Percentiles rank a stretch among this genome's conserved stretches.
Conservation (phyloP, 1,140 invertebrate genomes). For the Ericerus pela region DNA sequence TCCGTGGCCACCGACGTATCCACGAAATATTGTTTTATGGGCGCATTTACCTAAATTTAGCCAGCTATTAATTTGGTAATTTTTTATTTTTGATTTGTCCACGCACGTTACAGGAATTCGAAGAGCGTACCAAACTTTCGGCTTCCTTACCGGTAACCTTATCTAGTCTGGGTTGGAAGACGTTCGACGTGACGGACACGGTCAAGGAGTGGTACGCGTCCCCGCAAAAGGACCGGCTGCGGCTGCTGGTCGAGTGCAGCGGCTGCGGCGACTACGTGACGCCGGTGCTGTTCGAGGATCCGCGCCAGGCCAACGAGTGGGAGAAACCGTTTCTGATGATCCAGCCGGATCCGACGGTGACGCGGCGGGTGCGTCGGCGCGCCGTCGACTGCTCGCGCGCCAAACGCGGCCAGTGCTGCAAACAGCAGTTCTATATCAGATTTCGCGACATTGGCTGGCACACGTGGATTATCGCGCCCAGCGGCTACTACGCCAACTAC, state of each 20-base stretch:
- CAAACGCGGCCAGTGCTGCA: conserved; percentile 67
- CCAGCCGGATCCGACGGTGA: conserved; percentile 47
- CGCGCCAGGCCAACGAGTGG: conserved; percentile 31
- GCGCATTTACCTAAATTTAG: too few species aligned
- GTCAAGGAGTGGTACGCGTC: conserved; percentile 53
- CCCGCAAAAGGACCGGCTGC: conserved; percentile 42
- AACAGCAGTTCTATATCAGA: conserved; percentile 77
- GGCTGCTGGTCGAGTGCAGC: conserved; percentile 66
- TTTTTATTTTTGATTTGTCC: too few species aligned
- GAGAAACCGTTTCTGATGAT: conserved; percentile 72
- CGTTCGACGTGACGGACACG: conserved; percentile 63
- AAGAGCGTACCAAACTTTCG: conserved; percentile 45
- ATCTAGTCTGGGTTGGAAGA: conserved; percentile 62
- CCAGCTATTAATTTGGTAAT: too few species aligned
- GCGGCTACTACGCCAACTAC: conserved; percentile 81
- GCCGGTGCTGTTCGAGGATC: conserved; percentile 26
- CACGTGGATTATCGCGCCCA: conserved; percentile 84
- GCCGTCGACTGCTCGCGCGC: conserved; percentile 66
- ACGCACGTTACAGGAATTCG: conserved; percentile 42
- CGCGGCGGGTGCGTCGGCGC: conserved; percentile 49
- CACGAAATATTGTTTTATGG: too few species aligned
- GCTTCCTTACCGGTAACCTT: conserved; percentile 51
- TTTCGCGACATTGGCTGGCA: conserved; percentile 85
- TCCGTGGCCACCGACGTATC: too few species aligned
- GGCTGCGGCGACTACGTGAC: conserved; percentile 59